These are phyloP conservation scores for Hippocampus abdominalis DNA, from an alignment of 2,113 vertebrate genomes.

Conservation along the genomic window DNA sequence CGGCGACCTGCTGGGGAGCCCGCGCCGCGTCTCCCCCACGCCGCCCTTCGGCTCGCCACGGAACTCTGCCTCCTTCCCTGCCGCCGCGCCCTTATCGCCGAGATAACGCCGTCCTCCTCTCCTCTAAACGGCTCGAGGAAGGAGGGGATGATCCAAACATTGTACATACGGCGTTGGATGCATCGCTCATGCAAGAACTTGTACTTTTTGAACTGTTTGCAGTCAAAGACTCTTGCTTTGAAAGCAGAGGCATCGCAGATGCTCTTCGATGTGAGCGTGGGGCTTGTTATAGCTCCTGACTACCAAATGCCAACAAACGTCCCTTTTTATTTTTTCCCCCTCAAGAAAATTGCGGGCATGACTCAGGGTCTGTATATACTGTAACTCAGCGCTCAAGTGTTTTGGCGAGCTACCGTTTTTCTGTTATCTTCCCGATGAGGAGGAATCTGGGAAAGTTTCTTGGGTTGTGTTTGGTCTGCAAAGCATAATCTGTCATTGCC, in stretches of 20 bases:
- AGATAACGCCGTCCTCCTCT: conserved; percentile 73
- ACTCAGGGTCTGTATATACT: conserved; percentile 88
- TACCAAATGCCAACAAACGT: conserved; percentile 56
- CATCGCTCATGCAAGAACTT: conserved; percentile 14
- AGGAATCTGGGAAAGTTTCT: neutral
- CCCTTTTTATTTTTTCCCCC: conserved; percentile 55
- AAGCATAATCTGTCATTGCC: conserved; percentile 12
- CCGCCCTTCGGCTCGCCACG: conserved; percentile 77
- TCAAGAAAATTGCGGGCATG: conserved; percentile 60
- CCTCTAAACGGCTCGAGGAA: neutral
- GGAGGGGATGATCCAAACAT: conserved; percentile 14
- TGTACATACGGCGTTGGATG: neutral
- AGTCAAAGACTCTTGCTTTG: conserved; percentile 17
- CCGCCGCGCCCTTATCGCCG: conserved; percentile 70
- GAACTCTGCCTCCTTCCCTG: conserved; percentile 82
- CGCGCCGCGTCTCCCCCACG: conserved; percentile 82
- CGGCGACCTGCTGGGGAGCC: conserved; percentile 84
- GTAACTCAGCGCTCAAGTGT: conserved; percentile 16
- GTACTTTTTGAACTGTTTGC: neutral
- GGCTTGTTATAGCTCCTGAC: conserved; percentile 23
- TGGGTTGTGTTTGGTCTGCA: conserved; percentile 22
- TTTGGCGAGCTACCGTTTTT: conserved; percentile 18
- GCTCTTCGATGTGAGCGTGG: conserved; percentile 30
- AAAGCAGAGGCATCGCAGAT: conserved; percentile 19
- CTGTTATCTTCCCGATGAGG: neutral